Percentiles rank a stretch among this genome's conserved stretches.
These are phyloP conservation scores for Girardia tigrina DNA, from an alignment of 2,888 invertebrate genomes.

Conservation along the genomic window DNA sequence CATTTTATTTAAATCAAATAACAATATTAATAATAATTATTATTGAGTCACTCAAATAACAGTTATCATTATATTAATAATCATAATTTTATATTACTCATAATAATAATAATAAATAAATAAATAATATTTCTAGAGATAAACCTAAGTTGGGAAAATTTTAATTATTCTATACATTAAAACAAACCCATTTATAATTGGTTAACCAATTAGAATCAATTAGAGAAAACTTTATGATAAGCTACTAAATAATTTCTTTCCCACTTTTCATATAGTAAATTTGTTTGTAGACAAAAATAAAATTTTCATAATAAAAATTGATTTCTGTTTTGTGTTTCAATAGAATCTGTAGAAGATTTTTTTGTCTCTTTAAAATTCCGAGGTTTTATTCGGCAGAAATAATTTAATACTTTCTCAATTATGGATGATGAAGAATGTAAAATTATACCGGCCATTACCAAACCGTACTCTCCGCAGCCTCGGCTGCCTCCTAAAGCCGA, in stretches of 20 bases:
- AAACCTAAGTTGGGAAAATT: too few relatives aligned
- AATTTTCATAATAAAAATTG: not conserved
- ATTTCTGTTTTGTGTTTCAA: not conserved
- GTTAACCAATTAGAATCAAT: not conserved
- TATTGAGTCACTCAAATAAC: too few relatives aligned
- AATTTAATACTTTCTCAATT: not conserved
- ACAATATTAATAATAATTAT: too few relatives aligned
- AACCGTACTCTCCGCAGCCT: not conserved
- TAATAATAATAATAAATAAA: too few relatives aligned
- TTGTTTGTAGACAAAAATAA: not conserved
- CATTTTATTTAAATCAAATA: too few relatives aligned
- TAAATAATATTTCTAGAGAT: too few relatives aligned
- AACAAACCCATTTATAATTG: not conserved
- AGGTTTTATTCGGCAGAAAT: not conserved
- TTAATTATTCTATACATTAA: too few relatives aligned
- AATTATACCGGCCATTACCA: not conserved
- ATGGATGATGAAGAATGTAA: constrained; percentile 7
- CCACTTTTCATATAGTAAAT: constrained; percentile 23
- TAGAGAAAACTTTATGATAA: not conserved
- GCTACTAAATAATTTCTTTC: constrained; percentile 4
- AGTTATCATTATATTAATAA: too few relatives aligned
- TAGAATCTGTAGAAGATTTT: not conserved
- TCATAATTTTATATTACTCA: too few relatives aligned
- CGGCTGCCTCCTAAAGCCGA: not conserved
- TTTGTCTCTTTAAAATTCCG: not conserved